A percentile compares a stretch with the other conserved stretches of the same genome.
Conservation (phyloP, 2,113 vertebrate genomes). For the Pagrus major region DNA sequence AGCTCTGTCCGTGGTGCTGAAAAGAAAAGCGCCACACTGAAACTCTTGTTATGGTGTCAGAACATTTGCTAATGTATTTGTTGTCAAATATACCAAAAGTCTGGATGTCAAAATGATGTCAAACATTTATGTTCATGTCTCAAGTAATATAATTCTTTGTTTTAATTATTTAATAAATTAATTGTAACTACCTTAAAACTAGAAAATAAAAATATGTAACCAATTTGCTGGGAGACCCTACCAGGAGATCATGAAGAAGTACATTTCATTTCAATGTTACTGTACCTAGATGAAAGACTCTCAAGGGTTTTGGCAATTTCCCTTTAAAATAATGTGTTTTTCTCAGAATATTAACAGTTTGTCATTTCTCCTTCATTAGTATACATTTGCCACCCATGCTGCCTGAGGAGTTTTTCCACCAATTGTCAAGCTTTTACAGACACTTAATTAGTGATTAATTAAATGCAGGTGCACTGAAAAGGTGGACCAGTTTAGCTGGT, state of each 20-base stretch:
- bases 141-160: background rate
- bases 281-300: background rate
- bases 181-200: slow-evolving; percentile 5
- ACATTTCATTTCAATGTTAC: too few relatives aligned
- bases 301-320: background rate
- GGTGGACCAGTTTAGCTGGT: slow-evolving; percentile 23
- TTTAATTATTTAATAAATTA: background rate
- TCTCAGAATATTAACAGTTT: background rate
- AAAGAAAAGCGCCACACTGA: background rate
- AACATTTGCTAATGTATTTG: background rate
- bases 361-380: slow-evolving; percentile 4
- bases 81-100: background rate
- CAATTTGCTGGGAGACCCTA: too few relatives aligned
- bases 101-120: background rate
- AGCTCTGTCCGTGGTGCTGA: slow-evolving; percentile 61
- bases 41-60: background rate
- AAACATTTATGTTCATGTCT: background rate
- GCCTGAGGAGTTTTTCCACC: slow-evolving; percentile 14
- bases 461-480: slow-evolving; percentile 46
- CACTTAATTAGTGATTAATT: slow-evolving; percentile 49
- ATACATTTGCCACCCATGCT: slow-evolving; percentile 31
- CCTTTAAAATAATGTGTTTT: background rate
- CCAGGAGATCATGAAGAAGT: too few relatives aligned
- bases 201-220: background rate
- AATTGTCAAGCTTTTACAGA: slow-evolving; percentile 28